These are phyloP conservation scores for Lepus townsendii DNA, from an alignment of 2,797 vertebrate genomes.

Conservation along the genomic window DNA sequence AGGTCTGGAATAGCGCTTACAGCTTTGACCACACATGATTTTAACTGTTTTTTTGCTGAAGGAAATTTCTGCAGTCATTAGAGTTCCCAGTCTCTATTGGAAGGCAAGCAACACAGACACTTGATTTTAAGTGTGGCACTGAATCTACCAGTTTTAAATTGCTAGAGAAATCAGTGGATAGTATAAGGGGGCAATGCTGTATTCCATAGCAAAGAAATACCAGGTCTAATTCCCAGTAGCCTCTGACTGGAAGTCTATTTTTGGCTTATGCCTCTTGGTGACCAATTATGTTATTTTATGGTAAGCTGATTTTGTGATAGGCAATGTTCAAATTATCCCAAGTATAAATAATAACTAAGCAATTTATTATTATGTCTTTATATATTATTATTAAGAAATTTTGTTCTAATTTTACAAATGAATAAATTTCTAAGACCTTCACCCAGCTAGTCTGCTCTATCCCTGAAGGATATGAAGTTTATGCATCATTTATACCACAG, in stretches of 20 bases:
- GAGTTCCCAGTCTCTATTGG: not conserved
- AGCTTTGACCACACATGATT: not conserved
- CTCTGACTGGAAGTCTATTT: constrained; percentile 26
- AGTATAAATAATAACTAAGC: constrained; percentile 41
- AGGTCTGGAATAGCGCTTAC: no score
- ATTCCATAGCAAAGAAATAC: not conserved
- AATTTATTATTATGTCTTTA: not conserved
- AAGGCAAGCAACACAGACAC: not conserved
- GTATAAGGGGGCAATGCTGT: not conserved
- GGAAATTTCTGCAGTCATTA: not conserved
- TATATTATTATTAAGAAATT: not conserved
- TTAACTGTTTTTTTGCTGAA: not conserved
- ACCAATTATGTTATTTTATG: constrained; percentile 53
- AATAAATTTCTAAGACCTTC: not conserved
- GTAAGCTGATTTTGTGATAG: constrained; percentile 23
- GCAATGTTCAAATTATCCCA: constrained; percentile 25
- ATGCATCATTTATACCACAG: not conserved
- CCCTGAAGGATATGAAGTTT: not conserved
- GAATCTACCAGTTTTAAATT: not conserved
- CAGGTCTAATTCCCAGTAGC: not conserved
- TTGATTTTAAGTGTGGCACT: not conserved
- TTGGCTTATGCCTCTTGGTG: not conserved
- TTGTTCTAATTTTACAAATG: not conserved
- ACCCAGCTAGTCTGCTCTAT: not conserved
- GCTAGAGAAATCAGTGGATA: not conserved